A percentile compares a stretch with the other conserved stretches of the same genome.
Conservation (phyloP, 2,888 invertebrate genomes). For the Chirona hameri region DNA sequence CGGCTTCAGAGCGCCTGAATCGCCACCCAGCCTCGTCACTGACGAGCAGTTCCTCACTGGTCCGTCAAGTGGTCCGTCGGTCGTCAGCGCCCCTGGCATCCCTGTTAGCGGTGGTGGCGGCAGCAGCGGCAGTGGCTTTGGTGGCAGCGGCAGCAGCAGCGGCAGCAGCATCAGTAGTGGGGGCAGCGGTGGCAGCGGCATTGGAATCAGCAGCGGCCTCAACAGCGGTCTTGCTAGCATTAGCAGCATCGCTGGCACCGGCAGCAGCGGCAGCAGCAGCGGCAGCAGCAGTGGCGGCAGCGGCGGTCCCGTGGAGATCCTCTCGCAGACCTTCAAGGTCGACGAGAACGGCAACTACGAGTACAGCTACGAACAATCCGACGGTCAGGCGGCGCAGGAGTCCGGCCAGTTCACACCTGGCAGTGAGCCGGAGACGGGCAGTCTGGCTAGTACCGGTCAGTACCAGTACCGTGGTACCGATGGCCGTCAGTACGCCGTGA, state of each 20-base stretch:
- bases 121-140: background rate
- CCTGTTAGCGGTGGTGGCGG: background rate
- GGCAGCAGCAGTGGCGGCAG: conserved; percentile 25
- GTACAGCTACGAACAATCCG: conserved; percentile 28
- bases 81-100: background rate
- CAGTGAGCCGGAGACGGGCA: conserved; percentile 28
- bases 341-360: conserved; percentile 30
- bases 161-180: background rate
- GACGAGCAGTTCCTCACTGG: background rate
- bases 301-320: background rate
- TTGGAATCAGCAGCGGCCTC: no score
- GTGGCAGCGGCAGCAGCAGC: background rate
- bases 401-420: conserved; percentile 30
- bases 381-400: conserved; percentile 32
- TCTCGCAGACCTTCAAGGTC: conserved; percentile 29
- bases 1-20: background rate
- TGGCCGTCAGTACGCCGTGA: conserved; percentile 31
- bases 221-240: no score
- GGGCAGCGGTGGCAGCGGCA: background rate
- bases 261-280: background rate
- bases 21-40: background rate
- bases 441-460: conserved; percentile 13
- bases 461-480: conserved; percentile 32
- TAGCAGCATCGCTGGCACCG: background rate
- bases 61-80: background rate